Conservation (phyloP, 2,888 invertebrate genomes). For the Ariolimax columbianus region DNA sequence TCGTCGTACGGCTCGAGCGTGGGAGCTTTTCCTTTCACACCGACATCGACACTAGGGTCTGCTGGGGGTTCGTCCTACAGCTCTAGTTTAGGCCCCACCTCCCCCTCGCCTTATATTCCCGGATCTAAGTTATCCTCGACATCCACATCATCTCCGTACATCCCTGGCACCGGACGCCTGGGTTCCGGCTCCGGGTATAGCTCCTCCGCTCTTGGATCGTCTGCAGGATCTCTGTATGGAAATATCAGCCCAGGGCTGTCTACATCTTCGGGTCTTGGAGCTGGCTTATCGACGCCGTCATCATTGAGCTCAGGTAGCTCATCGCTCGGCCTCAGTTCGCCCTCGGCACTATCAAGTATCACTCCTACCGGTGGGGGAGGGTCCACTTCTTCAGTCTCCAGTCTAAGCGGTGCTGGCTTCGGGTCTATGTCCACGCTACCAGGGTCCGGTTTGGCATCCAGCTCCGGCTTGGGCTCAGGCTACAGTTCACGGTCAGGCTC, state of each 20-base stretch:
- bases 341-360: not conserved
- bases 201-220: constrained; percentile 21
- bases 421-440: constrained; percentile 34
- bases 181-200: constrained; percentile 24
- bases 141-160: constrained; percentile 22
- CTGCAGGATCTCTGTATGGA: constrained; percentile 15
- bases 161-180: constrained; percentile 36
- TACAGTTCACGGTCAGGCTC: constrained; percentile 48
- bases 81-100: not conserved
- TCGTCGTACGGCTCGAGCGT: not conserved
- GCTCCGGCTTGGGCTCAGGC: constrained; percentile 43
- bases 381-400: constrained; percentile 1
- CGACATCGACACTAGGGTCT: not conserved
- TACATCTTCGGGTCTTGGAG: constrained; percentile 9
- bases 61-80: not conserved
- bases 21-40: not conserved
- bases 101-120: constrained; percentile 21
- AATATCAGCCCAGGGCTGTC: not conserved
- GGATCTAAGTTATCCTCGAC: constrained; percentile 27
- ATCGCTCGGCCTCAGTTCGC: not conserved
- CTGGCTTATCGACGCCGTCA: not conserved
- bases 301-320: not conserved
- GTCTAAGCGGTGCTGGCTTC: not conserved
- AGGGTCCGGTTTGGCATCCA: constrained; percentile 34
- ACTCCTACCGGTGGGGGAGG: not conserved